A percentile compares a stretch with the other conserved stretches of the same genome.
These are phyloP conservation scores for Rhynchomys soricoides DNA, from an alignment of 2,113 vertebrate species.

Conservation along the genomic window DNA sequence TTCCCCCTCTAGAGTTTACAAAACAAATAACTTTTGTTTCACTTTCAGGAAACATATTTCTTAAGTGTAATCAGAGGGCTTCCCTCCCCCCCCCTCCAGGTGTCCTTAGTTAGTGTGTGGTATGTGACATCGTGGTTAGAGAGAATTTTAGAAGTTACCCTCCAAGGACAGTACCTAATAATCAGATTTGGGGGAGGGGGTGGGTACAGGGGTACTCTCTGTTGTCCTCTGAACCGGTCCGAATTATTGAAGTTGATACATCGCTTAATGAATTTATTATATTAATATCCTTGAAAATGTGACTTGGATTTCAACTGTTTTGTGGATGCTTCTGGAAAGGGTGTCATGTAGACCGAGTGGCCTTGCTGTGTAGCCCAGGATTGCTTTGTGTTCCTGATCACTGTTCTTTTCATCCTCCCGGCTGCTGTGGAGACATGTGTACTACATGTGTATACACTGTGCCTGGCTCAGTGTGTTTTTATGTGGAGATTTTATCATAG, in stretches of 20 bases:
- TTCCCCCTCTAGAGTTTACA: slow-evolving; percentile 58
- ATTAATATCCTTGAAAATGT: slow-evolving; percentile 30
- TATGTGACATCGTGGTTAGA: neutral
- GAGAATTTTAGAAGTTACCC: neutral
- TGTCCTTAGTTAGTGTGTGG: slow-evolving; percentile 37
- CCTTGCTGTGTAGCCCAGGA: neutral
- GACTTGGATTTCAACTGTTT: neutral
- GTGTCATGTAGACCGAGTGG: neutral
- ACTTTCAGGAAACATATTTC: slow-evolving; percentile 52
- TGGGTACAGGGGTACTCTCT: neutral
- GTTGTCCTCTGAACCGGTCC: slow-evolving; percentile 13
- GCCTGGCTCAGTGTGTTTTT: neutral
- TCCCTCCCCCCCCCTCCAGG: too few relatives aligned
- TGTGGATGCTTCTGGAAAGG: neutral
- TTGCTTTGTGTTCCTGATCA: neutral
- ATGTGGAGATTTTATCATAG: neutral
- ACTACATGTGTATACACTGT: neutral
- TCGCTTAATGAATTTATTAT: neutral
- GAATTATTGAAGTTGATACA: neutral
- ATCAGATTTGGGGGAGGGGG: neutral
- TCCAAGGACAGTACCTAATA: slow-evolving; percentile 25
- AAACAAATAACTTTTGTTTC: slow-evolving; percentile 55
- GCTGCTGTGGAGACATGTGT: neutral
- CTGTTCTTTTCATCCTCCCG: neutral
- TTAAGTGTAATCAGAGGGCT: neutral